These are phyloP conservation scores for Tigriopus californicus DNA, from an alignment of 2,888 invertebrate species.

Conservation along the genomic window DNA sequence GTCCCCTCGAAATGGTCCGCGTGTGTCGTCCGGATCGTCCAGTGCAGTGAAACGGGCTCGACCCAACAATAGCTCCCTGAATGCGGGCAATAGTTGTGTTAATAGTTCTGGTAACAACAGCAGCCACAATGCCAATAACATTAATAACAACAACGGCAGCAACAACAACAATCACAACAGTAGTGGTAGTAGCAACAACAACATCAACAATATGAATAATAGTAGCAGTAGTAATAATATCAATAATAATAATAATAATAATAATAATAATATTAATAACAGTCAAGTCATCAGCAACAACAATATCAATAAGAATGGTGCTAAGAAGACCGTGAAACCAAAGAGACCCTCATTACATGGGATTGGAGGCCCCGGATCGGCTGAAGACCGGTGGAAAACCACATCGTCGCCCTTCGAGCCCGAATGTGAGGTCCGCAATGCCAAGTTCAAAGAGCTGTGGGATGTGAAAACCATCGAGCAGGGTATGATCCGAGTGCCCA, in stretches of 20 bases:
- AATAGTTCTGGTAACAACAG: too few species aligned
- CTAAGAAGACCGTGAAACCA: neutral
- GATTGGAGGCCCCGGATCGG: neutral
- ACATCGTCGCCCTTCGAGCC: neutral
- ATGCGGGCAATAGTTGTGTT: neutral
- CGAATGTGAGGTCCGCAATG: neutral
- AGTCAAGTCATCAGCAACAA: neutral
- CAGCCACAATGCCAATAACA: too few species aligned
- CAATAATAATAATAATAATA: neutral
- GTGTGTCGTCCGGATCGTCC: neutral
- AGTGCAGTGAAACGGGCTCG: neutral
- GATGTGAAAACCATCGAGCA: slow-evolving; percentile 8
- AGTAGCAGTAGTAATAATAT: too few species aligned
- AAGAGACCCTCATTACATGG: neutral
- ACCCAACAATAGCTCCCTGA: neutral
- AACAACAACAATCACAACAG: neutral
- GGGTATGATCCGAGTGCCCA: neutral
- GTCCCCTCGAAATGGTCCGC: neutral
- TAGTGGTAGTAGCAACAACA: neutral
- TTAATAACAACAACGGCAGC: too few species aligned
- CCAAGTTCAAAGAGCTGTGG: slow-evolving; percentile 9
- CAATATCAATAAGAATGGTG: neutral
- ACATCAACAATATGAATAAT: neutral
- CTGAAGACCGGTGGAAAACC: neutral
- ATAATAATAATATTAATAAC: neutral